Conservation (phyloP, 2,113 vertebrate genomes). For the Apistogramma diplotaenia region DNA sequence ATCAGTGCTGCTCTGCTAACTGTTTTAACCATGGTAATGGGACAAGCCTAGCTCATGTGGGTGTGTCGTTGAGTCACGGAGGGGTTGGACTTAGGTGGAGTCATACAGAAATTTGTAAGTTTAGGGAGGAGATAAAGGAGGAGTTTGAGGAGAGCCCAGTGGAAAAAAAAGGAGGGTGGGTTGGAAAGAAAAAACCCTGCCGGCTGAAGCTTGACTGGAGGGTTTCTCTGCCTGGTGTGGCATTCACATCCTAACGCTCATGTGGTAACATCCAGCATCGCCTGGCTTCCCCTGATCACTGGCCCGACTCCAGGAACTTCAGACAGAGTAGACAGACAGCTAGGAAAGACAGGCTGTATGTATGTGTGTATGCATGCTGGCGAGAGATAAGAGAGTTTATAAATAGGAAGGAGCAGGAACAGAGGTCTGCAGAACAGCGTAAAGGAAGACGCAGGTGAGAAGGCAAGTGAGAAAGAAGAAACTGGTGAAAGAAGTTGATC, state of each 20-base stretch:
- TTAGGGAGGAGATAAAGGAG: constrained; percentile 53
- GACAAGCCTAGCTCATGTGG: constrained; percentile 14
- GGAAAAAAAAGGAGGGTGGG: constrained; percentile 54
- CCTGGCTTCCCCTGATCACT: constrained; percentile 48
- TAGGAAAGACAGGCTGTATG: constrained; percentile 20
- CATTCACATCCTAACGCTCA: constrained; percentile 69
- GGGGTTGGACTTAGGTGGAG: constrained; percentile 45
- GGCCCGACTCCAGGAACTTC: constrained; percentile 46
- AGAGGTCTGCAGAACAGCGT: neutral
- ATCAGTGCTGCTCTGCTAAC: constrained; percentile 39
- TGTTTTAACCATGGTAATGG: constrained; percentile 56
- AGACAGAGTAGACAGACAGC: constrained; percentile 31
- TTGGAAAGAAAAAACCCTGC: constrained; percentile 53
- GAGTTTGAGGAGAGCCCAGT: constrained; percentile 41
- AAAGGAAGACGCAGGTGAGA: constrained; percentile 39
- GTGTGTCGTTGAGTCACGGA: constrained; percentile 27
- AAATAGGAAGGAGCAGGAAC: constrained; percentile 5
- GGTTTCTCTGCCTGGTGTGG: constrained; percentile 69
- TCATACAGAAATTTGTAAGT: constrained; percentile 1
- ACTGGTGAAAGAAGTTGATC: neutral
- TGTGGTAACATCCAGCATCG: constrained; percentile 63
- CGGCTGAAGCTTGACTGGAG: constrained; percentile 67
- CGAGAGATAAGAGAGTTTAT: constrained; percentile 11
- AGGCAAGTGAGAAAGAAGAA: neutral
- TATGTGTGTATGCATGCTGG: constrained; percentile 21